Base-by-base conservation (phyloP, 2,888 invertebrate genomes). In the Zaprionus lineosus region DNA sequence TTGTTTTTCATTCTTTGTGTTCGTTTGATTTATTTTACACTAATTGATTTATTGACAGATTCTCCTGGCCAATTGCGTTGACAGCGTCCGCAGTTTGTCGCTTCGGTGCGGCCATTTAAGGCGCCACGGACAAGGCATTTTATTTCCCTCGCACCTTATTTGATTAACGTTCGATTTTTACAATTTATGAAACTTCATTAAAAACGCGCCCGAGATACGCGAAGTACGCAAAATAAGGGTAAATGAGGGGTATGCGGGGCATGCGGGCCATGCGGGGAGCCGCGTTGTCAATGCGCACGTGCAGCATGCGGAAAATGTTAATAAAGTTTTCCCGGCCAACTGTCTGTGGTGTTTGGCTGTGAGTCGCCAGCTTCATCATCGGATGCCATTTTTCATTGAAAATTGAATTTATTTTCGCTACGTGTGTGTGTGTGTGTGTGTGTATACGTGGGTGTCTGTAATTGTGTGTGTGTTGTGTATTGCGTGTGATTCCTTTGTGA, bases 121-220 rank as follows among this genome's bases (percentile, higher is more conserved):
- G 78, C 61, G 50, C 39, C 51, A n/a, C 39, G 63, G 59, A 67
- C 67, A 62, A 40, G 62, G 62, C 62, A 50, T 58, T 68, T 53
- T 63, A 63, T 68, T 68, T 68, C 53, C 31, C 53, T 47, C 77
- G 66, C 67, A 74, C 74, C 79, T 79, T 81, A 74, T 81, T 81
- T 79, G 79, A 79, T 83, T 79, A 79, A 79, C 76, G 72, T 81
- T 79, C 79, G 76, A 74, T 79, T 76, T 72, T 74, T 61, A 66
- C 81, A 81, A 79, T 81, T 81, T 83, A 79, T 81, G 74, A 83
- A 83, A 83, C 81, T 81, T 79, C 72, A 81, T 81, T 83, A 81
- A 76, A 81, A 64, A 62, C n/a, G n/a, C n/a, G 71, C 71, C 63
- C 60, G 58, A 68, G 76, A 78, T 65, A 67, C 78, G 74, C 69